Conservation (phyloP, 1,140 invertebrate species). For the Zaprionus davidi region DNA sequence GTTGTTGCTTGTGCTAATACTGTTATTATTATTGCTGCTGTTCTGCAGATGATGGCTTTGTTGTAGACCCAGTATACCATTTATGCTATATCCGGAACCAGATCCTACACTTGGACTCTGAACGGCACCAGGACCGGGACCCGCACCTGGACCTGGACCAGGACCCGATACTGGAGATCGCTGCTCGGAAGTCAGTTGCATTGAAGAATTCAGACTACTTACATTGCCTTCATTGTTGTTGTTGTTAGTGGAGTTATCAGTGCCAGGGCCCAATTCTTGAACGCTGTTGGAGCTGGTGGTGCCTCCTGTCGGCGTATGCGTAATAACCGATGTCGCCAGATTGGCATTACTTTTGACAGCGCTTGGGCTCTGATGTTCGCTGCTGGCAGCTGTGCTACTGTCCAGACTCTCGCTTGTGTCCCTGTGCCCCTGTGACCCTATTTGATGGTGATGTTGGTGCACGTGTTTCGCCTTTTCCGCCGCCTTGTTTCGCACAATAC, state of each 20-base stretch:
- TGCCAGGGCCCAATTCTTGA: conserved; percentile 87
- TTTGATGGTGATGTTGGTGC: conserved; percentile 88
- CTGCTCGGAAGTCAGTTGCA: conserved; percentile 74
- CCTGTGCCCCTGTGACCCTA: conserved; percentile 58
- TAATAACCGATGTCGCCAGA: conserved; percentile 86
- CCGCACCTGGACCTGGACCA: not conserved
- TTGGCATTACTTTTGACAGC: conserved; percentile 40
- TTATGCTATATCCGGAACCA: conserved; percentile 93
- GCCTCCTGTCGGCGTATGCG: conserved; percentile 86
- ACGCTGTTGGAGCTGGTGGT: not conserved
- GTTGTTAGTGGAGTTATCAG: not conserved
- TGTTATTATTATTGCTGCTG: conserved; percentile 88
- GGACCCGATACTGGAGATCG: conserved; percentile 86
- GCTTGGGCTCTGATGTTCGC: conserved; percentile 44
- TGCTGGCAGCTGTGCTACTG: conserved; percentile 58
- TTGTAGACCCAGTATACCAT: conserved; percentile 95
- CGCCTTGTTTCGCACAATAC: conserved; percentile 98
- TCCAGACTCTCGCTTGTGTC: conserved; percentile 83
- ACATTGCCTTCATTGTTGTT: conserved; percentile 31
- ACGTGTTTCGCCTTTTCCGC: conserved; percentile 97
- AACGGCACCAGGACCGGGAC: not conserved
- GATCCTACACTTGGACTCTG: conserved; percentile 65
- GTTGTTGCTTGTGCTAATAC: conserved; percentile 49
- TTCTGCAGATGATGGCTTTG: conserved; percentile 84
- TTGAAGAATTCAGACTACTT: conserved; percentile 43